A percentile compares a stretch with the other conserved stretches of the same genome.
These are phyloP conservation scores for Brachypalpus laphriformis DNA, from an alignment of 2,888 invertebrate genomes.

Conservation along the genomic window DNA sequence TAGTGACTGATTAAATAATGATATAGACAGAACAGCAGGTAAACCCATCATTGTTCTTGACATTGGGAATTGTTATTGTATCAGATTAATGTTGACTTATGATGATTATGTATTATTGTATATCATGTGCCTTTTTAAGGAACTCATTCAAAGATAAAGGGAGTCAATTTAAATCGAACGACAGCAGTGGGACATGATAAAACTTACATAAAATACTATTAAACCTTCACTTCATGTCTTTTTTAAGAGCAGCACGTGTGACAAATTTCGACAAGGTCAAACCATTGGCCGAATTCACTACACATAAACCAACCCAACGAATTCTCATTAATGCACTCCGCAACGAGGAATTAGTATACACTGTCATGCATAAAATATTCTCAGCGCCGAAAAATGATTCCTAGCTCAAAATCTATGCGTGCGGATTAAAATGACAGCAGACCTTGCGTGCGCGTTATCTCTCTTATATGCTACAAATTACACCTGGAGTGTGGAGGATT, in stretches of 20 bases:
- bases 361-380: background rate
- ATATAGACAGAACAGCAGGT: background rate
- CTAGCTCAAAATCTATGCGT: background rate
- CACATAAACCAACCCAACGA: background rate
- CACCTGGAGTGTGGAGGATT: constrained; percentile 16
- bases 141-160: background rate
- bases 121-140: background rate
- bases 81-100: too few relatives aligned
- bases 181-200: too few relatives aligned
- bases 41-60: background rate
- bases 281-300: background rate
- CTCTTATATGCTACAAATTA: constrained; percentile 16
- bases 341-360: background rate
- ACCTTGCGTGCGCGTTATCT: background rate
- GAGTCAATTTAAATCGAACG: too few relatives aligned
- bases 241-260: background rate
- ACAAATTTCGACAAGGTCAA: background rate
- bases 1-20: background rate
- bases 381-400: background rate
- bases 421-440: constrained; percentile 12
- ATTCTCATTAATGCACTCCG: constrained; percentile 1
- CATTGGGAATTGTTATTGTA: background rate
- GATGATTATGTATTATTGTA: too few relatives aligned
- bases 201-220: too few relatives aligned
- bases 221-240: too few relatives aligned